Percentiles rank a stretch among this genome's conserved stretches.
phyloP scores from a whole-genome alignment of 2,888 invertebrate species.

The Stenolophus ochropezus region DNA sequence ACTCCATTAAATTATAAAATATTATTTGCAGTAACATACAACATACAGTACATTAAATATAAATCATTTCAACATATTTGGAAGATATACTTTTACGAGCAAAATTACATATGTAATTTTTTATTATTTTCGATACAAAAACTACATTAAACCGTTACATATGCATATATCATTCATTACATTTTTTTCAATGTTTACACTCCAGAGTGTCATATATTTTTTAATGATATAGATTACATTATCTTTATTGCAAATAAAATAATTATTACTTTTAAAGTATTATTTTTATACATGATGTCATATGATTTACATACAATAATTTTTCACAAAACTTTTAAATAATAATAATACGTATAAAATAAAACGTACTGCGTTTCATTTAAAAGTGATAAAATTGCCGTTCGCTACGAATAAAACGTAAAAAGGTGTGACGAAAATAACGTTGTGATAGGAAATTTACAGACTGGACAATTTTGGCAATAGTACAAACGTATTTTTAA shows the following conservation, averaged over 20 bases:
- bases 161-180: background rate
- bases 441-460: background rate
- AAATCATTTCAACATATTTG: no score
- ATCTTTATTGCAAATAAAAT: background rate
- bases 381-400: no score
- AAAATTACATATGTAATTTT: no score
- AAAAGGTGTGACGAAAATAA: background rate
- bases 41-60: no score
- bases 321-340: no score
- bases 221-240: background rate
- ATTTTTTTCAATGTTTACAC: background rate
- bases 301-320: no score
- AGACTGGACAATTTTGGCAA: background rate
- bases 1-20: no score
- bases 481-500: background rate
- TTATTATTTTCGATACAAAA: background rate
- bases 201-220: background rate
- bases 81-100: no score
- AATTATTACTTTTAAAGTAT: background rate
- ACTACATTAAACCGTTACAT: no score
- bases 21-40: no score
- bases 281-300: background rate
- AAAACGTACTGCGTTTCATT: no score
- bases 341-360: no score
- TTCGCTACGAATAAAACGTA: background rate